Evolutionary conservation across 92 coral and sea anemone genomes (phyloP), one percentile per base, ranked within the genome.

Genomic region (Palythoa grandis): DNA sequence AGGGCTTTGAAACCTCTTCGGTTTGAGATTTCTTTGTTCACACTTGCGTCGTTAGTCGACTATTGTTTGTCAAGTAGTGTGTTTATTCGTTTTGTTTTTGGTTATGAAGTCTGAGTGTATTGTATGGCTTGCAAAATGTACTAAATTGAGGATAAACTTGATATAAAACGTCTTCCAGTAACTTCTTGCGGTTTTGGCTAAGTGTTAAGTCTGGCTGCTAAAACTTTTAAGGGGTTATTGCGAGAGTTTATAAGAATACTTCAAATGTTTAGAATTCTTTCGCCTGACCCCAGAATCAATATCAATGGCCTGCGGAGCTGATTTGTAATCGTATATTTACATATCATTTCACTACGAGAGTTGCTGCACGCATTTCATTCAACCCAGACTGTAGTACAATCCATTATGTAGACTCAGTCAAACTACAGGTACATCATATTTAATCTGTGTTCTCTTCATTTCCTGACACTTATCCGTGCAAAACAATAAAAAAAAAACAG

Each of bases 261-360:
- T 66, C 1, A 39, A 63, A 80, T 80, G 58, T 13, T 67, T 48
- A 17, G 74, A 80, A 80, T 80, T 22, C 56, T 78, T 75, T 80
- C 47, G 5, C 43, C 43, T 70, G 74, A 61, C 48, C 74, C 60
- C 39, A 43, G 7, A 37, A 43, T 66, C 20, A 80, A 80, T 66
- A 23, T 66, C 20, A 25, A 16, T 37, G 53, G 19, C 29, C 22
- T 77, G 83, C 3, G 35, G 24, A 7, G 69, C n/a, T 63, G 65
- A 58, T 19, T 19, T 58, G 17, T 14, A 11, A 14, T 58, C 20
- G 65, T 58, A 14, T 15, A 14, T 58, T 14, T 12, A 58, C 7
- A 35, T 15, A 13, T 11, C 22, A 15, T 19, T 52, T 14, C 38
- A n/a, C 8, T 10, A 60, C 8, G 11, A 22, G 82, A 48, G 15